Evolutionary conservation across 1,140 invertebrate species (phyloP).

Genomic region (Conus ventricosus): DNA sequence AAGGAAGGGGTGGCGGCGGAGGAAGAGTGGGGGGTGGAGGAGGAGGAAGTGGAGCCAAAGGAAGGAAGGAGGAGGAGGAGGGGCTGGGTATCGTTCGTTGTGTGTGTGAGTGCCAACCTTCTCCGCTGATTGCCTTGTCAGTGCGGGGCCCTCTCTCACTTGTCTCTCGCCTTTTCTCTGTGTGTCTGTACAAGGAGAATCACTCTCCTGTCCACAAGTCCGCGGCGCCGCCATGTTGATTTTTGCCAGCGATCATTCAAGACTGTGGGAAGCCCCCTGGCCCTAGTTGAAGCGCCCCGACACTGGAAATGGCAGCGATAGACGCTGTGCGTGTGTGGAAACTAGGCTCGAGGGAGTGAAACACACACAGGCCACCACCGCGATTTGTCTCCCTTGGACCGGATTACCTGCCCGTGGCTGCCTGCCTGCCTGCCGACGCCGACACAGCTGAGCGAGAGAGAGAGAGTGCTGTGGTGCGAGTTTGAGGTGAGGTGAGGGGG

Average conservation of each 20-base stretch:
- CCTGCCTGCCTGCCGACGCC: background rate
- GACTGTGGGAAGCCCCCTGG: background rate
- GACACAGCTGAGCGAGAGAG: background rate
- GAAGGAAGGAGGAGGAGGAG: background rate
- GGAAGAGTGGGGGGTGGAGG: too few species aligned
- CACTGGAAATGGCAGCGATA: constrained; percentile 22
- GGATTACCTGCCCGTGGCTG: constrained; percentile 1
- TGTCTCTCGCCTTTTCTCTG: background rate
- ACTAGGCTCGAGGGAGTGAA: background rate
- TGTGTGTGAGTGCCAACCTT: background rate
- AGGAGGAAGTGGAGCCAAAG: too few species aligned
- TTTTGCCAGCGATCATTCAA: constrained; percentile 35
- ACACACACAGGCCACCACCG: background rate
- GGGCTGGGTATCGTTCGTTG: background rate
- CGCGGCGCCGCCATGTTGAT: constrained; percentile 29
- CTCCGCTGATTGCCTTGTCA: constrained; percentile 27
- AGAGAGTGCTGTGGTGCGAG: too few species aligned
- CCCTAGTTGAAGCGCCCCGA: background rate
- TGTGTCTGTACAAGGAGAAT: constrained; percentile 20
- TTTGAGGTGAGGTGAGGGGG: too few species aligned
- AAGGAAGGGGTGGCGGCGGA: background rate
- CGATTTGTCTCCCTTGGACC: constrained; percentile 6
- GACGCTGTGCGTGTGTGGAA: constrained; percentile 15
- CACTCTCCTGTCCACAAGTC: too few species aligned
- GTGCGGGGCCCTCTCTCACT: background rate